Evolutionary conservation across 1,140 invertebrate genomes (phyloP).

Genomic region (Orussus abietinus): DNA sequence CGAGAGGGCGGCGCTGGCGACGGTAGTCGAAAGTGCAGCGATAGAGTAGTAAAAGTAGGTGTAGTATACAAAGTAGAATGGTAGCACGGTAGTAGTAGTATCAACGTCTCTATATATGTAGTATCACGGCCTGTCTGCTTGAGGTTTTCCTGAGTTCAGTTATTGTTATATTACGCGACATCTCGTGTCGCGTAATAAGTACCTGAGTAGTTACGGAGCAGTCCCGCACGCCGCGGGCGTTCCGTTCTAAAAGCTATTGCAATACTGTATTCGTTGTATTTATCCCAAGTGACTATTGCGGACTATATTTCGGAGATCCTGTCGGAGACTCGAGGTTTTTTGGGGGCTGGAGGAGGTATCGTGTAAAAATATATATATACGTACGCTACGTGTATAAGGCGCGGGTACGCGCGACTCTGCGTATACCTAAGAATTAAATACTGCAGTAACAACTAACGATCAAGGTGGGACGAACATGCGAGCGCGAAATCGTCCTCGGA

Average conservation of each 20-base stretch:
- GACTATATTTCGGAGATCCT: slow-evolving; percentile 38
- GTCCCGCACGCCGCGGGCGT: background rate
- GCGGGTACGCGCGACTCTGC: background rate
- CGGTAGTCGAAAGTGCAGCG: slow-evolving; percentile 3
- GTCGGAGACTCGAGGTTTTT: too few species aligned
- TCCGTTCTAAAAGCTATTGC: slow-evolving; percentile 47
- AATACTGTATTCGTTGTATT: slow-evolving; percentile 53
- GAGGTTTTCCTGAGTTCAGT: slow-evolving; percentile 54
- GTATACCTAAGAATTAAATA: background rate
- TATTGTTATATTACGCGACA: slow-evolving; percentile 37
- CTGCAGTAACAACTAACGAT: too few species aligned
- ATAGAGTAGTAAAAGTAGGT: slow-evolving; percentile 8
- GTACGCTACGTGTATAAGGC: slow-evolving; percentile 2
- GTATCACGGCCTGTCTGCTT: slow-evolving; percentile 55
- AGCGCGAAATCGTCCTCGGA: too few species aligned
- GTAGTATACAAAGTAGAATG: slow-evolving; percentile 16
- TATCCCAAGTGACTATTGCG: slow-evolving; percentile 49
- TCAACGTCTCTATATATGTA: slow-evolving; percentile 47
- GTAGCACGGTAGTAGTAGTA: slow-evolving; percentile 36
- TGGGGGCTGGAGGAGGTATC: too few species aligned
- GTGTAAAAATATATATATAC: slow-evolving; percentile 28
- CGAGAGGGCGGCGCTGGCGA: slow-evolving; percentile 10
- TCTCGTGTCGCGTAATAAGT: slow-evolving; percentile 29
- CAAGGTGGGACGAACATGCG: too few species aligned
- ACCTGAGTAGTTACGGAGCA: slow-evolving; percentile 25